Percentiles rank a stretch among this genome's conserved stretches.
phyloP scores from a whole-genome alignment of 2,113 vertebrate genomes.

The Indicator indicator region DNA sequence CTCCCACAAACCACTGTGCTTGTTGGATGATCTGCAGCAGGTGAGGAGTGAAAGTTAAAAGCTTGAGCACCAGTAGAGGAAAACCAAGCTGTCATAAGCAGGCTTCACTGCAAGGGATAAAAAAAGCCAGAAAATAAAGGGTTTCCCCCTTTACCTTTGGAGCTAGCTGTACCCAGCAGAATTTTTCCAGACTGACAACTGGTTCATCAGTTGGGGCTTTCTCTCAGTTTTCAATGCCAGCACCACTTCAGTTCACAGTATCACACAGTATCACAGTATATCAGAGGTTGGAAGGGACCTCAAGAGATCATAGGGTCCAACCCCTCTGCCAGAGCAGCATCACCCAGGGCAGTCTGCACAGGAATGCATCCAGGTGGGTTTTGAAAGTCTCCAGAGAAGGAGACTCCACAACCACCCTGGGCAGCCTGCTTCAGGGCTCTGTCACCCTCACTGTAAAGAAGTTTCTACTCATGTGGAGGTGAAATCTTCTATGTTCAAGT shows the following conservation, averaged over 20 bases:
- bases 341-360: no score
- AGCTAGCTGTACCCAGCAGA: not conserved
- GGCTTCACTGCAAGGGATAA: not conserved
- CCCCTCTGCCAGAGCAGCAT: no score
- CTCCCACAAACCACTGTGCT: not conserved
- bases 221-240: constrained; percentile 45
- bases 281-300: no score
- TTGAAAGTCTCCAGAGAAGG: no score
- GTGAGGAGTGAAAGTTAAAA: constrained; percentile 22
- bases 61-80: not conserved
- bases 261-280: no score
- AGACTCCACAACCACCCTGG: no score
- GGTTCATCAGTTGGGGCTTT: constrained; percentile 4
- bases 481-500: no score
- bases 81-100: constrained; percentile 40
- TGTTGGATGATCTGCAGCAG: not conserved
- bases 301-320: no score
- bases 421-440: no score
- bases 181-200: constrained; percentile 55
- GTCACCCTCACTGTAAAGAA: no score
- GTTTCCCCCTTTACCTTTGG: not conserved
- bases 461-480: no score
- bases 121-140: constrained; percentile 24
- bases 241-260: not conserved
- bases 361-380: no score